Evolutionary conservation across 2,888 invertebrate species (phyloP), one percentile per base, ranked within the genome.

Genomic region (Cheilosia pagana): DNA sequence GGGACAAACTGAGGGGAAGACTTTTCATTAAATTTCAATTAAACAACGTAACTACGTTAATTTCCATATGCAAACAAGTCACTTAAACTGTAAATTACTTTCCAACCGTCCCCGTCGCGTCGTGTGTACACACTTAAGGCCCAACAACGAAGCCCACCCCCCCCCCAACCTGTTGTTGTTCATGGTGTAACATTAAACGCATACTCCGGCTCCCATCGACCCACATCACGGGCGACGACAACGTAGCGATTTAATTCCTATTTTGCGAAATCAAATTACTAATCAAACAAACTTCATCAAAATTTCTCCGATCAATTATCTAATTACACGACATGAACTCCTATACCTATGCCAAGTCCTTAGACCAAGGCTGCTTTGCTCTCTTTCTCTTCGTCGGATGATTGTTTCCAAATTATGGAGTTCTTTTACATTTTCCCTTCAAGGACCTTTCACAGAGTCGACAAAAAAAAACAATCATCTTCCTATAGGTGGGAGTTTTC

Each of bases 21-120:
- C 59, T 78, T 82, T 82, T 82, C 77, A 82, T 82, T 82, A 78
- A 82, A 72, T 82, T 82, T 82, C 82, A 82, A 82, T 82, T 82
- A 82, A 77, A 77, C 77, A 78, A 78, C 82, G 77, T 77, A 72
- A 78, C 82, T 82, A 62, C 53, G 60, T 82, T 82, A 76, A 82
- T 82, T 82, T 77, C 72, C 77, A 82, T 82, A 82, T 82, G 78
- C 82, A 82, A 82, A 82, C 82, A 82, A 82, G 82, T 82, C 82
- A 82, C 82, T 82, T 82, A 82, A 72, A 77, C 72, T 77, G 67
- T 72, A 82, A 82, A 82, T 77, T 82, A 72, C 77, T 82, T 81
- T 81, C 50, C 60, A 39, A 19, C 60, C 76, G 28, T 35, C 45
- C 52, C 50, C 52, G 55, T 31, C 5, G n/a, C 21, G 21, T 39